These are phyloP conservation scores for Liparis tanakae DNA, from an alignment of 2,797 vertebrate genomes.

Conservation along the genomic window DNA sequence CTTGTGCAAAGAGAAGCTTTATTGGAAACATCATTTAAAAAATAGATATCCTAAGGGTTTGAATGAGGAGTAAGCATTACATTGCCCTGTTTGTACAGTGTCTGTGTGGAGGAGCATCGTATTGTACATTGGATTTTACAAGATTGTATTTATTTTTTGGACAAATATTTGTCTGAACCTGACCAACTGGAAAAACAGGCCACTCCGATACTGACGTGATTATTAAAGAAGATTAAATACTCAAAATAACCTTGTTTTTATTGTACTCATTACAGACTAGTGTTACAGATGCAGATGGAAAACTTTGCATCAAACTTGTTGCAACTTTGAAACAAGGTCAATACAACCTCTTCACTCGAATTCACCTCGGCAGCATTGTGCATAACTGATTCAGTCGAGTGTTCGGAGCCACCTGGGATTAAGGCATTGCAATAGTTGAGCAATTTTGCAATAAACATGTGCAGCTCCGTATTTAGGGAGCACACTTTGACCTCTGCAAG, in stretches of 20 bases:
- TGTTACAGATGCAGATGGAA: neutral
- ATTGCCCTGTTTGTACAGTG: conserved; percentile 19
- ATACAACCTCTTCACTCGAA: neutral
- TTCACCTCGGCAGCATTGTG: neutral
- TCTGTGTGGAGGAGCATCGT: conserved; percentile 3
- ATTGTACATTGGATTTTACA: conserved; percentile 3
- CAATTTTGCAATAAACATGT: neutral
- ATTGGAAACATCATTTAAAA: conserved; percentile 48
- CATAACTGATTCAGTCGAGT: neutral
- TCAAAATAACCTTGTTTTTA: neutral
- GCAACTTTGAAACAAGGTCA: too few species aligned
- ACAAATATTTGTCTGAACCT: conserved; percentile 5
- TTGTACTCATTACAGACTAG: conserved; percentile 4
- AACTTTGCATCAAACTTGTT: too few species aligned
- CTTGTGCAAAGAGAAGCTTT: conserved; percentile 27
- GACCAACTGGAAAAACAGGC: neutral
- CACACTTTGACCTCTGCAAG: neutral
- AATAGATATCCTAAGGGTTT: conserved; percentile 19
- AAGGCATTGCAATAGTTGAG: neutral
- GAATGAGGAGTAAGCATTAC: conserved; percentile 1
- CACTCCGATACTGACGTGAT: neutral
- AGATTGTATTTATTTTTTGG: neutral
- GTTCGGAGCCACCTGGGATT: neutral
- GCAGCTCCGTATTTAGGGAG: neutral
- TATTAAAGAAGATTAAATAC: neutral